phyloP scores from a whole-genome alignment of 2,888 invertebrate genomes.

The Chrysolina oricalcia region DNA sequence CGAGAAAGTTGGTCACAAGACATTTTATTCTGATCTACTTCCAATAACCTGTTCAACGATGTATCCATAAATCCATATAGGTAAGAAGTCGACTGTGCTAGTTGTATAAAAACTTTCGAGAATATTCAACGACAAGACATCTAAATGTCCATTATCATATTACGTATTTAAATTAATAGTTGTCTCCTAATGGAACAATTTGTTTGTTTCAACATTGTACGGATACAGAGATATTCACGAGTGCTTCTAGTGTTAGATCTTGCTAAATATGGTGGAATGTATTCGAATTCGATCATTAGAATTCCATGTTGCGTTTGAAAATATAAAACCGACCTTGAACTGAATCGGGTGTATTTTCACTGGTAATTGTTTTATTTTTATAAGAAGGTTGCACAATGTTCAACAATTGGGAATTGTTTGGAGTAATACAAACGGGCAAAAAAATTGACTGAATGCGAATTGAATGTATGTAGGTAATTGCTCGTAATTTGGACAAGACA shows the following conservation, averaged over 20 bases:
- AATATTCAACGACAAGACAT: background rate
- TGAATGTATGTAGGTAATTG: too few species aligned
- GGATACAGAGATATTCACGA: background rate
- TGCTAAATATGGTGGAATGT: too few species aligned
- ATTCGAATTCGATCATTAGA: too few species aligned
- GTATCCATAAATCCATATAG: conserved; percentile 13
- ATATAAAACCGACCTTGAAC: background rate
- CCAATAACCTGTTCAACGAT: conserved; percentile 1
- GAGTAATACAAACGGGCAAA: background rate
- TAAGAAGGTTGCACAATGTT: too few species aligned
- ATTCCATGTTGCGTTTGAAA: background rate
- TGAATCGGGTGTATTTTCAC: background rate
- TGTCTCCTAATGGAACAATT: conserved; percentile 16
- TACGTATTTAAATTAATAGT: conserved; percentile 17
- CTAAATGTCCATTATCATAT: conserved; percentile 10
- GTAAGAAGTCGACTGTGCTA: background rate
- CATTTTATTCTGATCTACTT: background rate
- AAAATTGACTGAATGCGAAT: background rate
- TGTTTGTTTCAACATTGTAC: conserved; percentile 9
- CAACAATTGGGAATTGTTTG: background rate
- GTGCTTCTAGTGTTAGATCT: too few species aligned
- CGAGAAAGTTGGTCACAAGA: conserved; percentile 16
- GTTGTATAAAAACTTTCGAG: background rate
- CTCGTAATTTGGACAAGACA: too few species aligned
- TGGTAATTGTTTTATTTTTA: background rate